Conservation (phyloP, 92 coral and sea anemone species). For the Porites lobata region DNA sequence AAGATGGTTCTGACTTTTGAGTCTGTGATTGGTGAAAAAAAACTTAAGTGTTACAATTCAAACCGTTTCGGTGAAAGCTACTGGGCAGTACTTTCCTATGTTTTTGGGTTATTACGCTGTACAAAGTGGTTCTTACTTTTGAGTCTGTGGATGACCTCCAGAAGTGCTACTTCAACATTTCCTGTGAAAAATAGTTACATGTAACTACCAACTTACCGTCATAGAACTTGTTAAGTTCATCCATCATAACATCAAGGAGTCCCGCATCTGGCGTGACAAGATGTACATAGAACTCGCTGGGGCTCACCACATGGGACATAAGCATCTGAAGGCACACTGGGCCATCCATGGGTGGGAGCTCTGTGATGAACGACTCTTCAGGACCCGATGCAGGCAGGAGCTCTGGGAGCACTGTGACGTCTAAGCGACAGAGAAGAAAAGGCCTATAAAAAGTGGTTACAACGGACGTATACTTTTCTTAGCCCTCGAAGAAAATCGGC, state of each 20-base stretch:
- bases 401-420: constrained; percentile 20
- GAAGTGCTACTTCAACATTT: too few relatives aligned
- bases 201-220: constrained; percentile 62
- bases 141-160: too few relatives aligned
- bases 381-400: constrained; percentile 9
- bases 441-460: background rate
- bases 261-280: constrained; percentile 94
- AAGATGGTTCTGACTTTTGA: background rate
- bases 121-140: too few relatives aligned
- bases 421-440: background rate
- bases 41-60: background rate
- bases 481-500: too few relatives aligned
- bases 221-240: constrained; percentile 82
- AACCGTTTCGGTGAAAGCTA: background rate
- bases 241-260: constrained; percentile 78
- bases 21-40: background rate
- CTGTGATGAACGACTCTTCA: constrained; percentile 26
- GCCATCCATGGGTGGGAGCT: constrained; percentile 64
- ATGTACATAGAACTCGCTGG: constrained; percentile 95
- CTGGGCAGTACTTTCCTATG: constrained; percentile 10
- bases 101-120: background rate
- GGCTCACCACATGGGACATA: constrained; percentile 86
- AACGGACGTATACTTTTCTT: background rate
- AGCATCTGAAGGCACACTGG: constrained; percentile 82
- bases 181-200: too few relatives aligned